Conservation (phyloP, 2,113 vertebrate species). For the Tragelaphus scriptus region DNA sequence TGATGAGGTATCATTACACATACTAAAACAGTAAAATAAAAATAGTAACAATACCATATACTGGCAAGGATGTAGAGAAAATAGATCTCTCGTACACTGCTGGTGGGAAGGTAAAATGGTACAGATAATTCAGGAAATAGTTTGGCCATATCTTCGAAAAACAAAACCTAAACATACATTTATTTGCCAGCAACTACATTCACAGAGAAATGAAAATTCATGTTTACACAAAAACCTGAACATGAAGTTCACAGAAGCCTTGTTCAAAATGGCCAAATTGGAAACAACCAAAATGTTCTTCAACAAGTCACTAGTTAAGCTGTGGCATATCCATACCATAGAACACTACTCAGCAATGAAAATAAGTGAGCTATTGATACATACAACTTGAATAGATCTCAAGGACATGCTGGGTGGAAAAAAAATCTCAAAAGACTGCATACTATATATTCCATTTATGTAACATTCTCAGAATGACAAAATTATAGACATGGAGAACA, state of each 20-base stretch:
- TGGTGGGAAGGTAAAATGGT: background rate
- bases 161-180: background rate
- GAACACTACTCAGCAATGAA: background rate
- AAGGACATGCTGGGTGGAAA: background rate
- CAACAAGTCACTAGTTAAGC: background rate
- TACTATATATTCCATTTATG: background rate
- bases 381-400: background rate
- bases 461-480: background rate
- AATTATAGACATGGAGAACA: background rate
- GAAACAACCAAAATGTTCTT: conserved; percentile 19
- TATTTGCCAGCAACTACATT: background rate
- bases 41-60: conserved; percentile 9
- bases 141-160: background rate
- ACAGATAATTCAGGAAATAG: background rate
- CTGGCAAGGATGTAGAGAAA: background rate
- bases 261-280: background rate
- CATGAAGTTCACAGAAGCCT: background rate
- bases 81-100: background rate
- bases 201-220: conserved; percentile 27
- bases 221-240: conserved; percentile 5
- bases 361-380: background rate
- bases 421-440: background rate
- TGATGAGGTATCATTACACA: background rate
- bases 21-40: conserved; percentile 30
- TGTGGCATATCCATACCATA: background rate